Percentiles rank a stretch among this genome's conserved stretches.
These are phyloP conservation scores for Naso thynnoides DNA, from an alignment of 2,797 vertebrate species.

Conservation along the genomic window DNA sequence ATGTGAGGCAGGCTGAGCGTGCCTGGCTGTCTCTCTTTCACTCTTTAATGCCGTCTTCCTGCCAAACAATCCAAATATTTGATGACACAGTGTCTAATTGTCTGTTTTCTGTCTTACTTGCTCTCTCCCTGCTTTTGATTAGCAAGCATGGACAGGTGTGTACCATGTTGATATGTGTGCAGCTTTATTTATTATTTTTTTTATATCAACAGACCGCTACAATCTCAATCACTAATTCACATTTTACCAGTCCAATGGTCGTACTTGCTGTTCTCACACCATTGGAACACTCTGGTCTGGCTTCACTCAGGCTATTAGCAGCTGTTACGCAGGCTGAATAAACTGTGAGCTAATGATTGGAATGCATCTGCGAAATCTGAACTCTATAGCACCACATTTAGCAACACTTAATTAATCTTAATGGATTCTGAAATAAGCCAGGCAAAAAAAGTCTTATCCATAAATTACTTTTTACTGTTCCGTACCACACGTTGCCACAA, in stretches of 20 bases:
- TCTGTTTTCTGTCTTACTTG: constrained; percentile 62
- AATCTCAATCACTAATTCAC: constrained; percentile 59
- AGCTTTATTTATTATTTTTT: constrained; percentile 29
- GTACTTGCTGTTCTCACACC: constrained; percentile 59
- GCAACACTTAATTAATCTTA: constrained; percentile 83
- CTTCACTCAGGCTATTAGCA: constrained; percentile 76
- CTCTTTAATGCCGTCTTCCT: constrained; percentile 63
- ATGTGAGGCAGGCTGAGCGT: constrained; percentile 65
- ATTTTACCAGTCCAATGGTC: constrained; percentile 33
- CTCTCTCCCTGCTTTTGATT: constrained; percentile 61
- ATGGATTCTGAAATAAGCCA: constrained; percentile 82
- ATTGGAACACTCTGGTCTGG: constrained; percentile 71
- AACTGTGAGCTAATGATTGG: constrained; percentile 76
- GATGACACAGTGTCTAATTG: constrained; percentile 80
- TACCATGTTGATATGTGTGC: constrained; percentile 19
- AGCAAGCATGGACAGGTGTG: constrained; percentile 70
- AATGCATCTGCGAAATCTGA: constrained; percentile 79
- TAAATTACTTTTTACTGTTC: constrained; percentile 76
- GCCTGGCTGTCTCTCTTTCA: constrained; percentile 54
- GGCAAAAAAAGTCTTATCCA: constrained; percentile 78
- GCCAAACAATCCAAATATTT: constrained; percentile 81
- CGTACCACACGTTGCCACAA: constrained; percentile 56
- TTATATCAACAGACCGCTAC: constrained; percentile 48
- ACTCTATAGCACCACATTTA: constrained; percentile 74
- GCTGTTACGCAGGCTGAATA: constrained; percentile 67